Conservation (phyloP, 2,797 vertebrate genomes). For the Eleutherodactylus coqui region DNA sequence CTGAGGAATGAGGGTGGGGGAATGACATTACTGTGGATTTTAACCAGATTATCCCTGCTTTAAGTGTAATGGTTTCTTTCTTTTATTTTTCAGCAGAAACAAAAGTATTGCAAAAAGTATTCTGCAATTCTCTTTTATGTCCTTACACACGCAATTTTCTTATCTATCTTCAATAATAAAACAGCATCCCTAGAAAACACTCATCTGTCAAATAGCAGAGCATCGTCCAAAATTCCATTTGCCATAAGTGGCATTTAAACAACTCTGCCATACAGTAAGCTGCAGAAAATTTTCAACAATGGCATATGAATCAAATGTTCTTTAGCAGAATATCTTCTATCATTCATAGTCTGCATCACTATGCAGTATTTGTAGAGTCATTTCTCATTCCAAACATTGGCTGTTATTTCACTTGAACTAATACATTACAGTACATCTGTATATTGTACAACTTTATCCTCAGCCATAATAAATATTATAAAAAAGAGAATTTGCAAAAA, state of each 20-base stretch:
- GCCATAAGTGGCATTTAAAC: slow-evolving; percentile 32
- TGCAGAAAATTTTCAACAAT: background rate
- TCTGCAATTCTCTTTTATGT: background rate
- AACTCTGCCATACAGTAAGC: slow-evolving; percentile 14
- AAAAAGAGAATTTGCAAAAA: too few relatives aligned
- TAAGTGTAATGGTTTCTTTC: background rate
- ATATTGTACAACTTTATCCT: too few relatives aligned
- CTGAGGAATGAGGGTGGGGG: too few relatives aligned
- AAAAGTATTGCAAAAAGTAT: background rate
- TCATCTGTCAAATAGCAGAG: background rate
- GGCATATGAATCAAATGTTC: slow-evolving; percentile 15
- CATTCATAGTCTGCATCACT: background rate
- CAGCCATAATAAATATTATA: too few relatives aligned
- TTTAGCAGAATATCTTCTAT: background rate
- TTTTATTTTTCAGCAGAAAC: background rate
- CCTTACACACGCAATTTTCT: background rate
- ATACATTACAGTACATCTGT: too few relatives aligned
- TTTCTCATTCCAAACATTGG: background rate
- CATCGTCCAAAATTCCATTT: slow-evolving; percentile 27
- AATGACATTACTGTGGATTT: too few relatives aligned
- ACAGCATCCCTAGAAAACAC: background rate
- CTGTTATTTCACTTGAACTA: background rate
- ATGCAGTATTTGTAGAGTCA: background rate
- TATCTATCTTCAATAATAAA: background rate
- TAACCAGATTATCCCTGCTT: background rate